A percentile compares a stretch with the other conserved stretches of the same genome.
phyloP scores from a whole-genome alignment of 2,113 vertebrate species.

The Phylloscopus whistleri region DNA sequence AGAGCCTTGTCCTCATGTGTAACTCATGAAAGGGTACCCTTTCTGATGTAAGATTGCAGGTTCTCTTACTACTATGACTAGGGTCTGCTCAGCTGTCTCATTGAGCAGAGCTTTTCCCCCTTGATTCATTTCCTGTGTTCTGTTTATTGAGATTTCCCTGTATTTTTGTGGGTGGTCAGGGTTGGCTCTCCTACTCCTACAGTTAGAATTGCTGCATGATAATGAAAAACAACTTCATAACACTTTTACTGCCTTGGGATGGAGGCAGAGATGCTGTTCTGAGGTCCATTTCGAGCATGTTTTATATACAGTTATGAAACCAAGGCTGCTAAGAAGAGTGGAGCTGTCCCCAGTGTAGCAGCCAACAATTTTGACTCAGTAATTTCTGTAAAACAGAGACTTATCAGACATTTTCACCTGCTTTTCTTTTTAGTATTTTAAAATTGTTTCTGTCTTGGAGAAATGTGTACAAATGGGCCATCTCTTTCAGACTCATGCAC shows the following conservation, averaged over 20 bases:
- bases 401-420: not conserved
- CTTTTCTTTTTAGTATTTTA: not conserved
- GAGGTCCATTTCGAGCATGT: not conserved
- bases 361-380: not conserved
- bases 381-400: not conserved
- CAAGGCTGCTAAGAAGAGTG: not conserved
- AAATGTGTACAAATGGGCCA: not conserved
- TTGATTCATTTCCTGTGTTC: not conserved
- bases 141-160: not conserved
- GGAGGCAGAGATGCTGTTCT: not conserved
- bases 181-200: not conserved
- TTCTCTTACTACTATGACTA: not conserved
- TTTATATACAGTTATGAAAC: not conserved
- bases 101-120: not conserved
- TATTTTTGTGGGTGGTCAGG: not conserved
- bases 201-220: not conserved
- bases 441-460: not conserved
- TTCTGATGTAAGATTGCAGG: not conserved
- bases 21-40: not conserved
- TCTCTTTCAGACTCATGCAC: not conserved
- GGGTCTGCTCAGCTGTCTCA: not conserved
- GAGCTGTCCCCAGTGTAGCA: not conserved
- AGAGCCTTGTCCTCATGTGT: not conserved
- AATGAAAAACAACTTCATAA: not conserved
- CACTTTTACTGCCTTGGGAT: not conserved